phyloP scores from a whole-genome alignment of 2,797 vertebrate species.

The Muraenolepis orangiensis region DNA sequence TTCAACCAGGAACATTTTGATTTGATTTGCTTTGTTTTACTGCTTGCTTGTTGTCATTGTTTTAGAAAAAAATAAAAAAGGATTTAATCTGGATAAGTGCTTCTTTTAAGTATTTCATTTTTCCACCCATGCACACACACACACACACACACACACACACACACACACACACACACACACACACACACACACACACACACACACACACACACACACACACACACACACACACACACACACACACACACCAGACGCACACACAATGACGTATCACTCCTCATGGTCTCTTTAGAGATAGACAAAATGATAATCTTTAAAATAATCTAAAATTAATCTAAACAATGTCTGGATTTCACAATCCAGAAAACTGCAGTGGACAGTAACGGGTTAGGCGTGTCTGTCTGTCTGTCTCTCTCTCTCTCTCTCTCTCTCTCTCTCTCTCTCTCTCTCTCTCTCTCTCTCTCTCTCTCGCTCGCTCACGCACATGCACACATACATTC shows the following conservation, averaged over 20 bases:
- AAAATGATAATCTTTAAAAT: neutral
- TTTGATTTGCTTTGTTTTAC: neutral
- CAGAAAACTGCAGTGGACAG: neutral
- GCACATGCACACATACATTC: too few species aligned
- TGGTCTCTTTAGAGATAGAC: neutral
- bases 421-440: neutral
- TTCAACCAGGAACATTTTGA: neutral
- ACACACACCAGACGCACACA: neutral
- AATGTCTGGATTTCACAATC: neutral
- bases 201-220: too few species aligned
- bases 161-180: too few species aligned
- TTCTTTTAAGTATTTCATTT: neutral
- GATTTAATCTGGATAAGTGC: neutral
- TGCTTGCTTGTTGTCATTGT: too few species aligned
- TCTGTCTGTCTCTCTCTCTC: neutral
- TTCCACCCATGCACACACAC: neutral
- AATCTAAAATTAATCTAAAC: neutral
- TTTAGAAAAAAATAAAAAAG: too few species aligned
- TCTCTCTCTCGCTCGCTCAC: too few species aligned
- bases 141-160: too few species aligned
- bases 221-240: too few species aligned
- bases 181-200: too few species aligned
- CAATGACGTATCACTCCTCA: neutral
- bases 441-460: neutral
- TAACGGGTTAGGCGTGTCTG: neutral